Evolutionary conservation across 2,888 invertebrate species (phyloP), one percentile per base, ranked within the genome.

Genomic region (Drosophila vallismaia): DNA sequence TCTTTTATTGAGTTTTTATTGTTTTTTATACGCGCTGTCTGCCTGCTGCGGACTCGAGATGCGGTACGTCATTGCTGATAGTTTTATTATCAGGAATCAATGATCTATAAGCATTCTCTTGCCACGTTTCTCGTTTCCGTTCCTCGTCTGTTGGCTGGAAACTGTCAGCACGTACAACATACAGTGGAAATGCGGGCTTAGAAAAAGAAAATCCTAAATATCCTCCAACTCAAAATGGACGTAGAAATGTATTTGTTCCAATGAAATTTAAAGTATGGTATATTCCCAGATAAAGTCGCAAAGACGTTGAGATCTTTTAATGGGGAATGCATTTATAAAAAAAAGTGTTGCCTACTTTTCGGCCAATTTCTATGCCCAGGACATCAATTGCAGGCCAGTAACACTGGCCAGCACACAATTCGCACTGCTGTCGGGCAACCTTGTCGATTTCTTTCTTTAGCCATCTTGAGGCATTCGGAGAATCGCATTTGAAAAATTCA

Each of bases 1-100:
- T 82, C 79, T 79, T 86, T 85, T 85, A 85, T 85, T 86, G 84
- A 79, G 85, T 81, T 84, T 86, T 84, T 86, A 84, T 84, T 84
- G 84, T 84, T 84, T 86, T 80, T 83, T 80, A 82, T 85, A 69
- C 71, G 75, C 76, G 55, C 40, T 67, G 36, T 24, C 55, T 50
- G 40, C 46, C 53, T 24, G 46, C 57, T 53, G 53, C 54, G 56
- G 51, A 44, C 48, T 54, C 51, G 40, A 46, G 62, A 38, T 71
- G 71, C 71, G 63, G 71, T 63, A 66, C 68, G 62, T 66, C 69
- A 54, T 33, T 55, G 72, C 71, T 80, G 79, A 85, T 85, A 86
- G 86, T 84, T 85, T 84, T 81, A 77, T 76, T 86, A 84, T 86
- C 84, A 62, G 46, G 70, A 86, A 81, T 84, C 84, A 85, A 76